phyloP scores from a whole-genome alignment of 2,113 vertebrate species.

The Tachycineta bicolor region DNA sequence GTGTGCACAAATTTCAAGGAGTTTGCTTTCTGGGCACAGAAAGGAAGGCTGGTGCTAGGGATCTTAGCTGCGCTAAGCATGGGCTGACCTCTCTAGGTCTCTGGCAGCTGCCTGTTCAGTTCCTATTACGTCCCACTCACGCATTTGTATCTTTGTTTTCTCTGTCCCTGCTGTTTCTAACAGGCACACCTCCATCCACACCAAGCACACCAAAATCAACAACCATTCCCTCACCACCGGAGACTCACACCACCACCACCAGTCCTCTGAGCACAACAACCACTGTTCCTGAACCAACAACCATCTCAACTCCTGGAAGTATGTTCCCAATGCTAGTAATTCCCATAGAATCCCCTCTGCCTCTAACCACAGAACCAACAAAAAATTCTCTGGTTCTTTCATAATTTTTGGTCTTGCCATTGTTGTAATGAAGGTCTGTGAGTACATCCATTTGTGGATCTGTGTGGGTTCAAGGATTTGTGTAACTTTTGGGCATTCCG shows the following conservation, averaged over 20 bases:
- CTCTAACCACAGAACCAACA: background rate
- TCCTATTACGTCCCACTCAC: too few species aligned
- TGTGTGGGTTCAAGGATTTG: background rate
- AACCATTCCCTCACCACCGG: background rate
- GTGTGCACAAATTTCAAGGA: background rate
- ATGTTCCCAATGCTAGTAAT: background rate
- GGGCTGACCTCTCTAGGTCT: too few species aligned
- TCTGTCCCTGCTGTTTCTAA: background rate
- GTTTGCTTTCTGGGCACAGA: background rate
- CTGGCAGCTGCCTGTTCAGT: too few species aligned
- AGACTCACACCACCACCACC: background rate
- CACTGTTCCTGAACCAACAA: accelerated
- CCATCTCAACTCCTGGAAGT: background rate
- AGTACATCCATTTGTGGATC: background rate
- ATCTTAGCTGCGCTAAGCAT: too few species aligned
- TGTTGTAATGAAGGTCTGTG: background rate
- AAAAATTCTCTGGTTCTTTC: background rate
- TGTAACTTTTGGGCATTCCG: background rate
- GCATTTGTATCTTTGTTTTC: too few species aligned
- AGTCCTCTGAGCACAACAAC: accelerated
- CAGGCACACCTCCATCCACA: background rate
- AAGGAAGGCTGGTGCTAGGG: too few species aligned
- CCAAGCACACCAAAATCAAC: background rate
- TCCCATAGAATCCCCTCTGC: background rate
- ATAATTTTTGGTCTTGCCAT: background rate